Percentiles rank a stretch among this genome's conserved stretches.
These are phyloP conservation scores for Nasonovia ribisnigri DNA, from an alignment of 2,888 invertebrate species.

Conservation along the genomic window DNA sequence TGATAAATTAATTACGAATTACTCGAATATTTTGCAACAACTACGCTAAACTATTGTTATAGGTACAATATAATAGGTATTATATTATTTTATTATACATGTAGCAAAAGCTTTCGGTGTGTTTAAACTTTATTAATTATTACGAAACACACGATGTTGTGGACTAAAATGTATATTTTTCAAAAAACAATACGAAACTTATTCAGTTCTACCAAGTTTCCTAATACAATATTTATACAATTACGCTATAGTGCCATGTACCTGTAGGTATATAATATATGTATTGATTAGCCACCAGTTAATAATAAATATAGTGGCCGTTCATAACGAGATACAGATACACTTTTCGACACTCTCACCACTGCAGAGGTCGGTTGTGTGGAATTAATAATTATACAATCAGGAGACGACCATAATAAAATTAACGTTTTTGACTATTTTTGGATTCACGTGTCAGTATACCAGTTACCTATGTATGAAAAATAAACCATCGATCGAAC, in stretches of 20 bases:
- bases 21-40: neutral
- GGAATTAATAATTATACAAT: neutral
- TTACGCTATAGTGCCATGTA: neutral
- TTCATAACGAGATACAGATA: neutral
- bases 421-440: too few relatives aligned
- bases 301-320: neutral
- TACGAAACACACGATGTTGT: neutral
- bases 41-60: neutral
- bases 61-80: too few relatives aligned
- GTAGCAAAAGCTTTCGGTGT: neutral
- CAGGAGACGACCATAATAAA: too few relatives aligned
- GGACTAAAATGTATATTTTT: neutral
- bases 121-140: neutral
- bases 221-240: neutral
- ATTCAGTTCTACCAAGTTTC: neutral
- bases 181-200: neutral
- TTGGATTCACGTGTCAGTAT: too few relatives aligned
- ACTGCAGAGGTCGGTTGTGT: neutral
- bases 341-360: neutral
- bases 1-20: neutral
- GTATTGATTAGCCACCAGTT: neutral
- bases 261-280: too few relatives aligned
- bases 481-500: neutral
- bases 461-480: too few relatives aligned
- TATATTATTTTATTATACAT: neutral